Evolutionary conservation across 2,888 invertebrate species (phyloP).

Genomic region (Norana najaformis): DNA sequence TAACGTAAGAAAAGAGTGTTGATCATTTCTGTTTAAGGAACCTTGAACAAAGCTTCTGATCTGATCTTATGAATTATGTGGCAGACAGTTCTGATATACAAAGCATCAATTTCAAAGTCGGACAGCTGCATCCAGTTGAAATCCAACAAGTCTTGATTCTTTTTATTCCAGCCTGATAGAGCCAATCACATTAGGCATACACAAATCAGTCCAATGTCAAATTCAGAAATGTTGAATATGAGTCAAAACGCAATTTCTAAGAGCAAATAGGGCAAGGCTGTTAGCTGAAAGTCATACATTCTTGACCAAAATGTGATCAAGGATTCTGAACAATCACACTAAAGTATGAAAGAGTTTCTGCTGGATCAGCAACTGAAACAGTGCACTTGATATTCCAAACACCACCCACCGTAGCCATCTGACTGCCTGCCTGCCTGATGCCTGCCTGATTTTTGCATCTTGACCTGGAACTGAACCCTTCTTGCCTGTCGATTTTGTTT

Average conservation of each 20-base stretch:
- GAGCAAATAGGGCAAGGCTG: not conserved
- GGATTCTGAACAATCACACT: not conserved
- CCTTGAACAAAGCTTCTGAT: not conserved
- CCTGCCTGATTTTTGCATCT: no score
- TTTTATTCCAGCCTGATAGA: not conserved
- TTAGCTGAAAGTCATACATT: not conserved
- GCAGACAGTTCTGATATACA: not conserved
- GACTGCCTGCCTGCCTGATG: no score
- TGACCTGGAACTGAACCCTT: no score
- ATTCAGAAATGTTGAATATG: no score
- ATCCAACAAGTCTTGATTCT: not conserved
- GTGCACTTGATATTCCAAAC: no score
- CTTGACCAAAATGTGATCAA: not conserved
- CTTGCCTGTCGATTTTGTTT: no score
- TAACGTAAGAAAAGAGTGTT: not conserved
- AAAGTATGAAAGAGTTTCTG: not conserved
- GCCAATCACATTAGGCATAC: not conserved
- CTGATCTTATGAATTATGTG: not conserved
- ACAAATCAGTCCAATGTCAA: not conserved
- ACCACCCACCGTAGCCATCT: no score
- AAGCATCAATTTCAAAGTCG: not conserved
- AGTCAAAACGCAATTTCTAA: not conserved
- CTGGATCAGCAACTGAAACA: not conserved
- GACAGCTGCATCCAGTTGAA: not conserved
- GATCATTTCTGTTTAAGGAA: not conserved